A percentile compares a stretch with the other conserved stretches of the same genome.
These are phyloP conservation scores for Coptodon bakossiorum DNA, from an alignment of 2,113 vertebrate species.

Conservation along the genomic window DNA sequence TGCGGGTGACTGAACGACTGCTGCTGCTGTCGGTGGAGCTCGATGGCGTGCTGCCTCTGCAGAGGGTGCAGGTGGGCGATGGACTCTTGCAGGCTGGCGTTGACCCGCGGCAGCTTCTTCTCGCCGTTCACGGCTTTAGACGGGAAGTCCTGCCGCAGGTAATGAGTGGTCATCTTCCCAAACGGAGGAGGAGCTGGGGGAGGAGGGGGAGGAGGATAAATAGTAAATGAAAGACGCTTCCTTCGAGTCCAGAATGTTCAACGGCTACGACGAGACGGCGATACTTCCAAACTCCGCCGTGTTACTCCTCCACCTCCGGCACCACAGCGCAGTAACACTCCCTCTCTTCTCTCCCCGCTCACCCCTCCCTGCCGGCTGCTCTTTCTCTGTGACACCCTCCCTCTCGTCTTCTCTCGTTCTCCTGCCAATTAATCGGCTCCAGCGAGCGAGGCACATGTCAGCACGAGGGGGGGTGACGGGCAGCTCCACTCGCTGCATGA, in stretches of 20 bases:
- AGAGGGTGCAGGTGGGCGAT: constrained; percentile 44
- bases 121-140: constrained; percentile 9
- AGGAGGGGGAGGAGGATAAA: background rate
- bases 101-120: background rate
- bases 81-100: constrained; percentile 24
- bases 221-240: background rate
- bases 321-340: background rate
- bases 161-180: constrained; percentile 49
- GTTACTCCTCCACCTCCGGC: background rate
- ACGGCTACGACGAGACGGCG: background rate
- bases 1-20: background rate
- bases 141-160: constrained; percentile 22
- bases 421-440: constrained; percentile 71
- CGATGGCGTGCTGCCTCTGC: constrained; percentile 50
- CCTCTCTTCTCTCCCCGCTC: background rate
- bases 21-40: constrained; percentile 35
- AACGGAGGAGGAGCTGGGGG: background rate
- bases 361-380: background rate
- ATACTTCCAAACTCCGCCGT: background rate
- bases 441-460: constrained; percentile 63
- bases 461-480: constrained; percentile 27
- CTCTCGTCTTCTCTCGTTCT: constrained; percentile 34
- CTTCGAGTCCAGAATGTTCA: background rate
- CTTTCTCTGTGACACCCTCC: constrained; percentile 1
- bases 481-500: constrained; percentile 71